Evolutionary conservation across 2,113 vertebrate species (phyloP).

Genomic region (Petromus typicus): DNA sequence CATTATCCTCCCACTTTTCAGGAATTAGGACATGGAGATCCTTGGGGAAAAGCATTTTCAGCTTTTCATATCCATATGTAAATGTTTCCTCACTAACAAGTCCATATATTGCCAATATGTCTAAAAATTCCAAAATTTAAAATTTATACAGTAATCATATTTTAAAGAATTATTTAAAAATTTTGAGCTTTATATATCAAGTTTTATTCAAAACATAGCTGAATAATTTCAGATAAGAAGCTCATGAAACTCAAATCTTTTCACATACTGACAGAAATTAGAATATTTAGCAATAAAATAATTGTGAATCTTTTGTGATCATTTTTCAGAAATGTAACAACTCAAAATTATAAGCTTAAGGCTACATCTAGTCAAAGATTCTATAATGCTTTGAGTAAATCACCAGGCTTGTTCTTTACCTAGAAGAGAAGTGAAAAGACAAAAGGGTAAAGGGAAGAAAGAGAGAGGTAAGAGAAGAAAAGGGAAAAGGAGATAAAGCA

Average conservation of each 20-base stretch:
- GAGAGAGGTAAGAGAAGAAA: too few species aligned
- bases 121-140: background rate
- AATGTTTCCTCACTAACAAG: background rate
- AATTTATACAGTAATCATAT: background rate
- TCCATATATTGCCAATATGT: background rate
- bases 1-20: background rate
- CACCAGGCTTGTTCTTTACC: background rate
- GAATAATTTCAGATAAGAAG: conserved; percentile 9
- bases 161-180: background rate
- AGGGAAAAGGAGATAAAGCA: too few species aligned
- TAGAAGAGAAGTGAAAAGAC: background rate
- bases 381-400: background rate
- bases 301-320: background rate
- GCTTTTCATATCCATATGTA: background rate
- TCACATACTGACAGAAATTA: background rate
- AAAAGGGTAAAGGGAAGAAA: too few species aligned
- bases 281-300: background rate
- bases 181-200: background rate
- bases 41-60: background rate
- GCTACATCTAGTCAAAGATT: background rate
- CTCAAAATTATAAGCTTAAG: background rate
- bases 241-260: background rate
- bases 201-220: background rate
- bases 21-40: background rate
- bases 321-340: background rate